A percentile compares a stretch with the other conserved stretches of the same genome.
phyloP scores from a whole-genome alignment of 1,140 invertebrate species.

The Drosophila subobscura region DNA sequence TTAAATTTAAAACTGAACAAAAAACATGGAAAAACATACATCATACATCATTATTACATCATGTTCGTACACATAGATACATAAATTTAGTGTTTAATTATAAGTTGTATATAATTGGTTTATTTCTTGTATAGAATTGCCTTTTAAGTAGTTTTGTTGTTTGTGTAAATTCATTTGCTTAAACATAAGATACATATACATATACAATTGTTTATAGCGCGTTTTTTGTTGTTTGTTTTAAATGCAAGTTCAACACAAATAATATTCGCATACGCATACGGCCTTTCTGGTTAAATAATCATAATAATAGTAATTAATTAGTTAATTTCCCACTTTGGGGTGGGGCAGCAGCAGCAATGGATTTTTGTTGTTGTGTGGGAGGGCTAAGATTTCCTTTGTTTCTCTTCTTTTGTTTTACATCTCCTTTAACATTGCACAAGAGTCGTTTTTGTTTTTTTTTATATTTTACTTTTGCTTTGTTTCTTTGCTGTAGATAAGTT shows the following conservation, averaged over 20 bases:
- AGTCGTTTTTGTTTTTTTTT: slow-evolving; percentile 49
- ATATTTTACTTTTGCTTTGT: slow-evolving; percentile 38
- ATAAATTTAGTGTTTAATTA: slow-evolving; percentile 6
- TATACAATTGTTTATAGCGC: slow-evolving; percentile 59
- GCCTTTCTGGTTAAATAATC: slow-evolving; percentile 46
- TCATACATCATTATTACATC: slow-evolving; percentile 15
- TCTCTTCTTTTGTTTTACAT: slow-evolving; percentile 6
- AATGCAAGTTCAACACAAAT: slow-evolving; percentile 76
- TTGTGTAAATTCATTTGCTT: slow-evolving; percentile 58
- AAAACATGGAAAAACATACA: slow-evolving; percentile 32
- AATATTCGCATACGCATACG: slow-evolving; percentile 64
- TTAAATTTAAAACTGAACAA: slow-evolving; percentile 23
- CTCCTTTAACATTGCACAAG: slow-evolving; percentile 71
- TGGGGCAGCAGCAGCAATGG: slow-evolving; percentile 67
- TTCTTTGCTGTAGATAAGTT: slow-evolving; percentile 49
- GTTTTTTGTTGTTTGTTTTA: slow-evolving; percentile 36
- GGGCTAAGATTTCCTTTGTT: slow-evolving; percentile 31
- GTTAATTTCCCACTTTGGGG: no score
- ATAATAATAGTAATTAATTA: slow-evolving; percentile 50
- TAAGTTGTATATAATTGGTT: slow-evolving; percentile 1
- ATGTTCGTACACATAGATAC: slow-evolving; percentile 13
- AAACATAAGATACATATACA: slow-evolving; percentile 63
- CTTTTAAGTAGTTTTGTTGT: slow-evolving; percentile 43
- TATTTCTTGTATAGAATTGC: slow-evolving; percentile 26
- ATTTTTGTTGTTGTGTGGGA: slow-evolving; percentile 28